Evolutionary conservation across 92 coral and sea anemone genomes (phyloP).

Genomic region (Parazoanthus atlanticus): DNA sequence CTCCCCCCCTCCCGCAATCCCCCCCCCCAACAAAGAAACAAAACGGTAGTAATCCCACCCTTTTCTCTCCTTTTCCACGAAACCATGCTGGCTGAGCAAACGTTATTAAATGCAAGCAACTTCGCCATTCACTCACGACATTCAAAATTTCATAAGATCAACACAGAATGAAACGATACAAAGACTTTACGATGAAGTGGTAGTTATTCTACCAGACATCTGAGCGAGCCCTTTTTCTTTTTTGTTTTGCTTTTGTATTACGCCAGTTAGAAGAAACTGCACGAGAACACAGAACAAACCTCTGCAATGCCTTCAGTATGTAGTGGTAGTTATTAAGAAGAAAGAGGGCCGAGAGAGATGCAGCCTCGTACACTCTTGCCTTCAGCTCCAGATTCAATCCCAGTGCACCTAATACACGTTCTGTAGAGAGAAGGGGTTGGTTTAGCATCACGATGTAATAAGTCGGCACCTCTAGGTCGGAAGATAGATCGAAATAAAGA

Average conservation of each 20-base stretch:
- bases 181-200: not conserved
- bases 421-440: conserved; percentile 46
- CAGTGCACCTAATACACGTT: conserved; percentile 94
- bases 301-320: conserved; percentile 88
- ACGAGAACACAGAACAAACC: conserved; percentile 52
- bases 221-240: not conserved
- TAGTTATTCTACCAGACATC: not conserved
- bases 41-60: not conserved
- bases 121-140: not conserved
- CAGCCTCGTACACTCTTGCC: conserved; percentile 84
- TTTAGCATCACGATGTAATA: not conserved
- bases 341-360: conserved; percentile 82
- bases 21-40: not conserved
- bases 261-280: not conserved
- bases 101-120: not conserved
- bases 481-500: too few relatives aligned
- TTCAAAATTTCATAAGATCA: too few relatives aligned
- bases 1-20: not conserved
- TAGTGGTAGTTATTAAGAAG: conserved; percentile 95
- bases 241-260: not conserved
- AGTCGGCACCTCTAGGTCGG: too few relatives aligned
- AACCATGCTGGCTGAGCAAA: not conserved
- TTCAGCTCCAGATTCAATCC: conserved; percentile 95
- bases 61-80: not conserved
- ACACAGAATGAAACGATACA: too few relatives aligned